phyloP scores from a whole-genome alignment of 2,113 vertebrate genomes.

The Chamaea fasciata region DNA sequence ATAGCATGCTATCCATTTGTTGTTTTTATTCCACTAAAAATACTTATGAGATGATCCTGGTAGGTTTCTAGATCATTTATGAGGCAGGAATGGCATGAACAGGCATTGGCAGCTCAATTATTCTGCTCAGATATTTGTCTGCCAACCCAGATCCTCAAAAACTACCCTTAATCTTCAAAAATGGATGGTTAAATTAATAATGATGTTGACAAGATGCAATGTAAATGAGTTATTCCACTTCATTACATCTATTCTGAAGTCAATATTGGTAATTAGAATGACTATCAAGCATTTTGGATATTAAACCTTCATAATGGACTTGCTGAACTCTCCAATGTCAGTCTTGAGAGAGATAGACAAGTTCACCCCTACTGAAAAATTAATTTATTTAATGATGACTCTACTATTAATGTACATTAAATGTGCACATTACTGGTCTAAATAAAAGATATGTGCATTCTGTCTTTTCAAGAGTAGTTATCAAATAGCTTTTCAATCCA shows the following conservation, averaged over 20 bases:
- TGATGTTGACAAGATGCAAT: neutral
- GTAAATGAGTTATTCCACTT: slow-evolving; percentile 29
- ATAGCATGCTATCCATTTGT: neutral
- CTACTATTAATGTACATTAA: neutral
- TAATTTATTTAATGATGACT: neutral
- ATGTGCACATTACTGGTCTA: neutral
- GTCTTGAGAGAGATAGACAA: neutral
- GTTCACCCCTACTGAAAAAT: neutral
- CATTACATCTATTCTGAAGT: slow-evolving; percentile 2
- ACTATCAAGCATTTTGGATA: neutral
- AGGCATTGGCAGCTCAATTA: neutral
- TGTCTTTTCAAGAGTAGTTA: neutral
- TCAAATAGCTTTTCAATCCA: neutral
- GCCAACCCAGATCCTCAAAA: neutral
- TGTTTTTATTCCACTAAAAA: neutral
- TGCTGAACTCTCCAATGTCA: neutral
- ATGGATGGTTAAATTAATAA: neutral
- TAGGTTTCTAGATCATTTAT: neutral
- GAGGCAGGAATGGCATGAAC: neutral
- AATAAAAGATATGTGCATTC: neutral
- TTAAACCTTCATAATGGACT: neutral
- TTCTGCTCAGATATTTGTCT: neutral
- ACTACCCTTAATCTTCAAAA: neutral
- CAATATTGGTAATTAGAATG: neutral
- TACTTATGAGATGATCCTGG: neutral